Base-by-base conservation (phyloP, 2,113 vertebrate genomes). In the Galemys pyrenaicus region DNA sequence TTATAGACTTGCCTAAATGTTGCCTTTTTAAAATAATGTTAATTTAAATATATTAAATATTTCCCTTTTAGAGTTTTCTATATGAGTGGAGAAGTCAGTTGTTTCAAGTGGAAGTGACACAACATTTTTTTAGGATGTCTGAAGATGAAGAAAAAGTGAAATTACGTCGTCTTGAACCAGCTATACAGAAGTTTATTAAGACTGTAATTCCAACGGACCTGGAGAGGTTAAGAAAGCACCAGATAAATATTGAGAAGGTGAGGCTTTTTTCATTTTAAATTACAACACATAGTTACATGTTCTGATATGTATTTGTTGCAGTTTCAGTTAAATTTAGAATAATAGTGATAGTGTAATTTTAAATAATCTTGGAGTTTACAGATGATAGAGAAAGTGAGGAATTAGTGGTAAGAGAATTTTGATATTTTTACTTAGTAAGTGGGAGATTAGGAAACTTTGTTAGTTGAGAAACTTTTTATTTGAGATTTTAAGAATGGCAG, bases 181-280 rank as follows among this genome's bases (percentile, higher is more conserved):
- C 99, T 3, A 98, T 99, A 97, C 99, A 99, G 97, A 99, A 99
- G 97, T 99, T 99, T 95, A 98, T 99, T 97, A 99, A 99, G 98
- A 99, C 99, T 97, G 99, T 99, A 93, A 98, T 99, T 89, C 99
- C 99, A 95, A 99, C 99, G 41, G 99, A 99, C 97, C 98, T 99
- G 98, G 99, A 99, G 94, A 98, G 99, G 92, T 98, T 99, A 96
- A 98, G 99, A 95, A 99, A 99, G 94, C 99, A 99, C 97, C 99
- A 99, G 96, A 98, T 98, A 98, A 99, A 99, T 98, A 99, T 99
- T 96, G 98, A 99, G 96, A 99, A 99, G 99, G 99, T 99, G 97
- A 87, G 80, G 82, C 24, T 84, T 30, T 79, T 95, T 79, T 1
- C 77, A 46, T 89, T 95, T 93, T 87, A 93, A 56, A 17, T 68